Conservation (phyloP, 1,140 invertebrate genomes). For the Antheraea mylitta region DNA sequence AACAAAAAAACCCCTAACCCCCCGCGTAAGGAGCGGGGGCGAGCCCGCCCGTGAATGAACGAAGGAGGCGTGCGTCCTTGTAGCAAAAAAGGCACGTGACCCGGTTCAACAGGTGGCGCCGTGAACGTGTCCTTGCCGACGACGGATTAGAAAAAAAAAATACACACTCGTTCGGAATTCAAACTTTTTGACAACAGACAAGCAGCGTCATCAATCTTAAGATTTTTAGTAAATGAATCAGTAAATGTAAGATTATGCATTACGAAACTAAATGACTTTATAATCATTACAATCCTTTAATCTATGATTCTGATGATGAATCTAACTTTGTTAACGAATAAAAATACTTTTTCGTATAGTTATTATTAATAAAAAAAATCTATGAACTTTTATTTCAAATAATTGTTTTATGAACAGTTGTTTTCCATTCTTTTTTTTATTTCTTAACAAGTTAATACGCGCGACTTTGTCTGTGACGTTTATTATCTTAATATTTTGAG, state of each 20-base stretch:
- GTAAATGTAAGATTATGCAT: background rate
- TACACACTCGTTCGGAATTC: slow-evolving; percentile 13
- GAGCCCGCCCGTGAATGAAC: slow-evolving; percentile 71
- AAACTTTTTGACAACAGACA: background rate
- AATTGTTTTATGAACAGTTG: too few species aligned
- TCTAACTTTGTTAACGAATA: background rate
- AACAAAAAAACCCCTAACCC: slow-evolving; percentile 71
- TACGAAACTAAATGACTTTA: background rate
- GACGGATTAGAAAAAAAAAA: slow-evolving; percentile 16
- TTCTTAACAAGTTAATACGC: too few species aligned
- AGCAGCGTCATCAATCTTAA: background rate
- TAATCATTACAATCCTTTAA: background rate
- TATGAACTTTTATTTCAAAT: too few species aligned
- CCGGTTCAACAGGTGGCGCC: slow-evolving; percentile 70
- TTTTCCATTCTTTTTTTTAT: too few species aligned
- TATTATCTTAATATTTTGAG: too few species aligned
- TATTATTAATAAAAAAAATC: too few species aligned
- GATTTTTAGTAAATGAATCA: background rate
- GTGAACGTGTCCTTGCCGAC: slow-evolving; percentile 64
- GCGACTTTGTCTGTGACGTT: too few species aligned
- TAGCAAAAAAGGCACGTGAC: slow-evolving; percentile 77
- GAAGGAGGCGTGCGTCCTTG: slow-evolving; percentile 76
- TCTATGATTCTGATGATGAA: too few species aligned
- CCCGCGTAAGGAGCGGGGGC: slow-evolving; percentile 55
- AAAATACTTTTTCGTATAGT: too few species aligned